Percentiles rank a stretch among this genome's conserved stretches.
These are phyloP conservation scores for Oxycera nigricornis DNA, from an alignment of 2,888 invertebrate species.

Conservation along the genomic window DNA sequence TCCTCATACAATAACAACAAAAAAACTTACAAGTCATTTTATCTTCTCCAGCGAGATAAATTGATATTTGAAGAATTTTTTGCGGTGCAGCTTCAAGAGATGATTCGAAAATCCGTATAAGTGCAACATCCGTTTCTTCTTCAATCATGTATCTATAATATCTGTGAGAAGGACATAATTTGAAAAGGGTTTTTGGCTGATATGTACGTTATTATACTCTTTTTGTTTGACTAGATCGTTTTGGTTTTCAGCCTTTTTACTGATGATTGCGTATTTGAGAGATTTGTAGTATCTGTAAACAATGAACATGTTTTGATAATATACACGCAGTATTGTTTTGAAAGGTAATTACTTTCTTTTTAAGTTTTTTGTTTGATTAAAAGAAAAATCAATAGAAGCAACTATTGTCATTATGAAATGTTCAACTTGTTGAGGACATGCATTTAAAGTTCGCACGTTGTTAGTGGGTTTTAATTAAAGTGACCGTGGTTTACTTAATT, in stretches of 20 bases:
- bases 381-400: too few relatives aligned
- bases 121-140: slow-evolving; percentile 81
- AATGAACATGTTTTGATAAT: neutral
- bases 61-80: slow-evolving; percentile 76
- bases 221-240: slow-evolving; percentile 51
- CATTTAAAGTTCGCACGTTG: too few relatives aligned
- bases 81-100: slow-evolving; percentile 84
- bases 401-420: too few relatives aligned
- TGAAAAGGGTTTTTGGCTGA: too few relatives aligned
- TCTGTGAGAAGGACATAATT: slow-evolving; percentile 49
- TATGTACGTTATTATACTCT: slow-evolving; percentile 46
- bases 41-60: slow-evolving; percentile 69
- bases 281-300: slow-evolving; percentile 52
- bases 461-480: too few relatives aligned
- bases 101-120: slow-evolving; percentile 79
- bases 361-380: too few relatives aligned
- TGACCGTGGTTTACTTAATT: too few relatives aligned
- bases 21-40: slow-evolving; percentile 64
- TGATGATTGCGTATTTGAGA: slow-evolving; percentile 51
- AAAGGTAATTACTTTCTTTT: too few relatives aligned
- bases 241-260: slow-evolving; percentile 51
- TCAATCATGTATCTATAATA: slow-evolving; percentile 78
- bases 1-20: neutral
- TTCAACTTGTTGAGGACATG: too few relatives aligned
- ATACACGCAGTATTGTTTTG: too few relatives aligned